Percentiles rank a stretch among this genome's conserved stretches.
Conservation (phyloP, 2,113 vertebrate genomes). For the Picathartes gymnocephalus region DNA sequence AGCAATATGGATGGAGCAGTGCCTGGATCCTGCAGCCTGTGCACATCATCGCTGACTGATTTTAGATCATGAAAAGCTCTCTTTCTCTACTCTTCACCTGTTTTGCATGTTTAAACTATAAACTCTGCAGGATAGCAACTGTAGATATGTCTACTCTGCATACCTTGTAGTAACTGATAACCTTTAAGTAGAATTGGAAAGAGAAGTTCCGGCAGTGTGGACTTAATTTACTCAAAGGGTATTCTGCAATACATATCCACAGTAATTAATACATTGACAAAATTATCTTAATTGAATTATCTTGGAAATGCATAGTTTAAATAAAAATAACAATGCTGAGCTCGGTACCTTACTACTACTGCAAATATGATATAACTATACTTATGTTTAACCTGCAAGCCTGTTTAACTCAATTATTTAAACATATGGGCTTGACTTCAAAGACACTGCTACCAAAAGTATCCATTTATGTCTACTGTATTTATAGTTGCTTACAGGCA, state of each 20-base stretch:
- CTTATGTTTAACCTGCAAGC: neutral
- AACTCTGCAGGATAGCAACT: neutral
- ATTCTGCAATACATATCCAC: neutral
- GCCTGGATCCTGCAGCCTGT: neutral
- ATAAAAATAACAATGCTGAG: neutral
- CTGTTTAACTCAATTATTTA: neutral
- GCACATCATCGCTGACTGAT: neutral
- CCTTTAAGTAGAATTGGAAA: neutral
- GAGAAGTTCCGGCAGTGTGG: neutral
- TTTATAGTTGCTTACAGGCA: neutral
- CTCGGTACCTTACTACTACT: neutral
- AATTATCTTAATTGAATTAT: neutral
- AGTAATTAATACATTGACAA: neutral
- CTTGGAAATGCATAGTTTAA: neutral
- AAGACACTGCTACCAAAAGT: neutral
- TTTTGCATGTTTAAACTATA: neutral
- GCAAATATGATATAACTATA: neutral
- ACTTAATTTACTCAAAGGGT: neutral
- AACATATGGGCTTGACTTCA: neutral
- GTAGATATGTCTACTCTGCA: neutral
- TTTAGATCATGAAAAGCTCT: neutral
- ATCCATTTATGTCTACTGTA: neutral
- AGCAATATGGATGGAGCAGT: neutral
- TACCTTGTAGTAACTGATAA: neutral
- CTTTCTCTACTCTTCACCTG: neutral